Conservation (phyloP, 2,888 invertebrate species). For the Xanthia icteritia region DNA sequence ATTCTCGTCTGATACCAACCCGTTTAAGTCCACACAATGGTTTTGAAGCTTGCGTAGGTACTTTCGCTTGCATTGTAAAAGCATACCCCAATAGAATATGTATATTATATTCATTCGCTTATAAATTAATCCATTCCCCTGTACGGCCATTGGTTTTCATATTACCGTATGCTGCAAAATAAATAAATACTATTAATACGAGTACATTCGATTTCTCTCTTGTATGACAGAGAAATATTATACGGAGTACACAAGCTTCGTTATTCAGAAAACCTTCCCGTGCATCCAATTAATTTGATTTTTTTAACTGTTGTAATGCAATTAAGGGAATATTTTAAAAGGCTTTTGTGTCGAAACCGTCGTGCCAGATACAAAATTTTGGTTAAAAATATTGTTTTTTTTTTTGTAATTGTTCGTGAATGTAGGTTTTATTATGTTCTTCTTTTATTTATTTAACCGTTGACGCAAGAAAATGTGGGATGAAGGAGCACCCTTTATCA, state of each 20-base stretch:
- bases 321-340: conserved; percentile 61
- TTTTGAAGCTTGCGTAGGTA: neutral
- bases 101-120: conserved; percentile 36
- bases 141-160: conserved; percentile 72
- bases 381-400: conserved; percentile 14
- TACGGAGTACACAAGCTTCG: conserved; percentile 54
- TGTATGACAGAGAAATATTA: conserved; percentile 63
- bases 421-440: conserved; percentile 1
- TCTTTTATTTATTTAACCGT: neutral
- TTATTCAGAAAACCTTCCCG: conserved; percentile 50
- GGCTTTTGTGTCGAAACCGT: conserved; percentile 37
- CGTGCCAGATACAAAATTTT: conserved; percentile 9
- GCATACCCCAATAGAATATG: conserved; percentile 7
- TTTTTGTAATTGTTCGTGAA: conserved; percentile 16
- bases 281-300: conserved; percentile 63
- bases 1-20: neutral
- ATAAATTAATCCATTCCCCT: conserved; percentile 54
- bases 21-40: neutral
- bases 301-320: conserved; percentile 61
- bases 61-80: conserved; percentile 7
- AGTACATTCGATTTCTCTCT: conserved; percentile 63
- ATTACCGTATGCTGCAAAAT: conserved; percentile 73
- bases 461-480: neutral
- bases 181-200: conserved; percentile 75
- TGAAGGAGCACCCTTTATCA: no score